A percentile compares a stretch with the other conserved stretches of the same genome.
Evolutionary conservation across 2,888 invertebrate species (phyloP).

Genomic region (Drosophila flavopinicola): DNA sequence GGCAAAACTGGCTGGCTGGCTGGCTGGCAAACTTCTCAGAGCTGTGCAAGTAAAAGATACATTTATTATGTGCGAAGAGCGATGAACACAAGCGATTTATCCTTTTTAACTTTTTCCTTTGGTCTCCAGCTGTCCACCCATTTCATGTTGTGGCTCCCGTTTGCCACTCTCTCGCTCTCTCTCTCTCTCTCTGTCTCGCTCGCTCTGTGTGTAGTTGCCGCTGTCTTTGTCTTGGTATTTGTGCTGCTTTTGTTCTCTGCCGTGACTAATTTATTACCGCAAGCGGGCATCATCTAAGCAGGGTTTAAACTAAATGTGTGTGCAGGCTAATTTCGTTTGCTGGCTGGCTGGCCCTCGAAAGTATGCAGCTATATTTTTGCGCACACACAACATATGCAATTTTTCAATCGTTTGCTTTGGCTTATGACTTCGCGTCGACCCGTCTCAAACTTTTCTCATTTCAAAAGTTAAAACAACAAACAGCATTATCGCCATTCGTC

Average conservation of each 20-base stretch:
- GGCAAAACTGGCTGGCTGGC: neutral
- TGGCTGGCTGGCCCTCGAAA: slow-evolving; percentile 15
- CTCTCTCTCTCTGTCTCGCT: slow-evolving; percentile 15
- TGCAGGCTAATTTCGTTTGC: slow-evolving; percentile 42
- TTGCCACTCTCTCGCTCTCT: slow-evolving; percentile 19
- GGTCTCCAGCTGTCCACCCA: slow-evolving; percentile 54
- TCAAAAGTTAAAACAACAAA: slow-evolving; percentile 78
- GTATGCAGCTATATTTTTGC: slow-evolving; percentile 29
- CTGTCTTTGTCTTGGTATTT: slow-evolving; percentile 19
- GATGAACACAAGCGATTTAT: slow-evolving; percentile 82
- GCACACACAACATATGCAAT: slow-evolving; percentile 47
- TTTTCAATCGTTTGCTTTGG: slow-evolving; percentile 57
- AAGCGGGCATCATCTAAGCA: slow-evolving; percentile 70
- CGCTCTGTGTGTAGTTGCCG: slow-evolving; percentile 15
- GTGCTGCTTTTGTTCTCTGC: slow-evolving; percentile 45
- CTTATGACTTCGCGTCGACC: slow-evolving; percentile 44
- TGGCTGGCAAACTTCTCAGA: slow-evolving; percentile 56
- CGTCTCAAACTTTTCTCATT: slow-evolving; percentile 79
- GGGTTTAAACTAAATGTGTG: slow-evolving; percentile 52
- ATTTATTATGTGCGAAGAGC: slow-evolving; percentile 82
- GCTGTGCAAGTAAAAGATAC: slow-evolving; percentile 81
- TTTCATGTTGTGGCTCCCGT: slow-evolving; percentile 38
- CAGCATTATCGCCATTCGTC: slow-evolving; percentile 81
- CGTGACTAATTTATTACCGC: slow-evolving; percentile 75
- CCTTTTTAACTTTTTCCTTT: slow-evolving; percentile 81